These are phyloP conservation scores for Burhinus bistriatus DNA, from an alignment of 2,113 vertebrate species.

Conservation along the genomic window DNA sequence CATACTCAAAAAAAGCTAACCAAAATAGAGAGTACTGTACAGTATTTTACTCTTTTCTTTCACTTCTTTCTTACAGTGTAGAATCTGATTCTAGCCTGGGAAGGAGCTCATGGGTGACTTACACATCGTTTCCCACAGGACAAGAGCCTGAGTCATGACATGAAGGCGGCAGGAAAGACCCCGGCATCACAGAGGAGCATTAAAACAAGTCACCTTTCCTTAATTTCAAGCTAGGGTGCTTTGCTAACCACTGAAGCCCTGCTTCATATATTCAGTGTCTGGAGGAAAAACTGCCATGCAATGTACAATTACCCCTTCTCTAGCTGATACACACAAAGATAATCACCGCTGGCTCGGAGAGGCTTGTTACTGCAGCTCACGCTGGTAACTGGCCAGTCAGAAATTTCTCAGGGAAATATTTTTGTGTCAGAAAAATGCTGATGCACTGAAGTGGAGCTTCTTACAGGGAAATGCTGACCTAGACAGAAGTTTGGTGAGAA, in stretches of 20 bases:
- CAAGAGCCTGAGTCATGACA: background rate
- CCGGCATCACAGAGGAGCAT: background rate
- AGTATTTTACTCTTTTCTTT: background rate
- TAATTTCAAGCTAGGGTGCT: background rate
- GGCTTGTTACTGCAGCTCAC: background rate
- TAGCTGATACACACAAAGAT: background rate
- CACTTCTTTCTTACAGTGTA: background rate
- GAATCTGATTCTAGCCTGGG: background rate
- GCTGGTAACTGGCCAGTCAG: background rate
- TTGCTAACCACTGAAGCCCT: background rate
- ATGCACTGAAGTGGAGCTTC: background rate
- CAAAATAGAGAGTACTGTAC: background rate
- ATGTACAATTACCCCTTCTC: background rate
- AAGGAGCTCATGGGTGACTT: background rate
- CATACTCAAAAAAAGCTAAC: background rate
- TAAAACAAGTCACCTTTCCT: background rate
- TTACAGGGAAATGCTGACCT: background rate
- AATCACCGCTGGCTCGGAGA: background rate
- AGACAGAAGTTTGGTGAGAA: background rate
- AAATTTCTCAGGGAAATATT: constrained; percentile 8
- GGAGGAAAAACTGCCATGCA: background rate
- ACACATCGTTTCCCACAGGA: background rate
- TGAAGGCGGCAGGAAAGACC: background rate
- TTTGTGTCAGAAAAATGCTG: constrained; percentile 9
- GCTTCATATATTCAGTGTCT: background rate